Base-by-base conservation (phyloP, 2,888 invertebrate species). In the Caenorhabditis drosophilae region DNA sequence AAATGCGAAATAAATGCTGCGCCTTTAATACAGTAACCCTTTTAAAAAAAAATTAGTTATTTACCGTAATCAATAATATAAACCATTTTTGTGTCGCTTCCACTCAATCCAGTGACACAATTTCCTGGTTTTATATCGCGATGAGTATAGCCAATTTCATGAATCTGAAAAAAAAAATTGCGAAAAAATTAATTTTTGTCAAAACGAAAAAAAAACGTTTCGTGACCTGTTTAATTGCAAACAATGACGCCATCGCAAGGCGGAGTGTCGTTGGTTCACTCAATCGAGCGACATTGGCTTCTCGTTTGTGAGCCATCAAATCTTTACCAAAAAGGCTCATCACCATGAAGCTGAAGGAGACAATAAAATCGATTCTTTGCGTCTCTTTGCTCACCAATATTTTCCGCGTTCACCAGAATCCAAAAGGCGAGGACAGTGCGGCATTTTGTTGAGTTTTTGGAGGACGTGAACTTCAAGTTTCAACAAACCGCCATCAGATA, bases 111-210 rank as follows among this genome's bases (percentile, higher is more conserved):
- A 12, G 66, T 64, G 48, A 75, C 67, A 51, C 66, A 66, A 48
- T 77, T 77, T 38, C 75, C 77, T 0, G 77, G 77, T 40, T 77
- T 77, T 38, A 77, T 73, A 42, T 77, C 77, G 2, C 75, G 69
- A 53, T 75, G 75, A 34, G 59, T 51, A 50, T 47, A 75, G 16
- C 75, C 72, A n/a, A 57, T 44, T 27, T 74, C 73, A 48, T 74
- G 73, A 23, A 74, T 56, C 69, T 70, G 46, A 18, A 31, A 31
- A 31, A 9, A 6, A 12, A 31, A 12, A 9, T 31, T 6, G 48
- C 44, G 16, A 9, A 31, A 18, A 41, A 50, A 18, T 42, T 31
- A 31, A 31, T 31, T 31, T 31, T 31, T 31, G 31, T 9, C 6
- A 31, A 31, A 15, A 7, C 11, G 9, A 40, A 15, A 18, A 20